A percentile compares a stretch with the other conserved stretches of the same genome.
phyloP scores from a whole-genome alignment of 2,797 vertebrate genomes.

The Rhinella marina region DNA sequence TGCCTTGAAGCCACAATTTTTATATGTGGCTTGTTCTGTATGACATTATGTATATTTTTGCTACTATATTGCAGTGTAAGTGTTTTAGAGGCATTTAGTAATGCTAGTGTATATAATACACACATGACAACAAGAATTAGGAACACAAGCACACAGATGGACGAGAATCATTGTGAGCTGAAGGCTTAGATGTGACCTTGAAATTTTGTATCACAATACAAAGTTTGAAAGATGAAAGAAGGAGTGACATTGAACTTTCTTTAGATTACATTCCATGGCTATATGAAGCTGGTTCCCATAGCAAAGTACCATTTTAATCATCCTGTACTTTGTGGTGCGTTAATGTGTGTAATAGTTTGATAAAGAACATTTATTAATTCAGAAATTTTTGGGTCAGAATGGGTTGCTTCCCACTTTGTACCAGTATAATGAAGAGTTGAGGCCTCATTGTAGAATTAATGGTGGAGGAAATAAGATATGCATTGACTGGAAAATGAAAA shows the following conservation, averaged over 20 bases:
- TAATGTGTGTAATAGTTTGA: conserved; percentile 78
- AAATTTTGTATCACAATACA: conserved; percentile 58
- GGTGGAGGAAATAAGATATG: conserved; percentile 79
- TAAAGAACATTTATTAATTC: conserved; percentile 78
- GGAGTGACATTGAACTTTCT: conserved; percentile 72
- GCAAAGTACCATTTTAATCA: conserved; percentile 79
- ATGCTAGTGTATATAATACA: no score
- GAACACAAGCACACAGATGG: neutral
- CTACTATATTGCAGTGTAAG: no score
- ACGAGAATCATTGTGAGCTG: neutral
- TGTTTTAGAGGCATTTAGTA: no score
- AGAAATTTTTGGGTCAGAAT: conserved; percentile 71
- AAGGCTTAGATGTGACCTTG: conserved; percentile 65
- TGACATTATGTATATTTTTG: no score
- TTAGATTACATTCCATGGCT: conserved; percentile 72
- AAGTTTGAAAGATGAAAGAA: conserved; percentile 67
- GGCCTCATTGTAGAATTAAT: conserved; percentile 77
- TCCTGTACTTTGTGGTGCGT: conserved; percentile 71
- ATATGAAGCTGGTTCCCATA: conserved; percentile 68
- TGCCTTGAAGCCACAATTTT: no score
- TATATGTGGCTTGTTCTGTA: no score
- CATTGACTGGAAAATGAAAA: conserved; percentile 79
- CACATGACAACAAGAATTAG: neutral
- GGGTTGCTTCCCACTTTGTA: conserved; percentile 74
- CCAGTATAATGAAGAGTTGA: conserved; percentile 76